phyloP scores from a whole-genome alignment of 2,113 vertebrate genomes.

The Delphinus delphis region DNA sequence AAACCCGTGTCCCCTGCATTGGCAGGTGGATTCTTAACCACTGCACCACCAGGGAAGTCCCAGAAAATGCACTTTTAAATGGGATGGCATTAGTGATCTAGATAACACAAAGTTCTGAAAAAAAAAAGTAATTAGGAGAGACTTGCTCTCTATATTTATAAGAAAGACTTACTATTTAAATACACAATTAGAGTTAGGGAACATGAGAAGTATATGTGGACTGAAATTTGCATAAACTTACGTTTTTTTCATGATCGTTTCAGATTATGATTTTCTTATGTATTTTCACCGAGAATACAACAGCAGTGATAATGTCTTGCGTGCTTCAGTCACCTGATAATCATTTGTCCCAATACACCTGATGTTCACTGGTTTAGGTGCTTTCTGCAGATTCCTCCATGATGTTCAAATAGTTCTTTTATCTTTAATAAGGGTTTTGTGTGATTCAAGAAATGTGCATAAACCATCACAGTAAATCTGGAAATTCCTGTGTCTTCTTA shows the following conservation, averaged over 20 bases:
- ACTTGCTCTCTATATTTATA: neutral
- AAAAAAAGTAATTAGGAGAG: neutral
- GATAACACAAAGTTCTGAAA: neutral
- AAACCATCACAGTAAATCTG: too few species aligned
- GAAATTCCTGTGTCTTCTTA: too few species aligned
- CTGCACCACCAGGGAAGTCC: too few species aligned
- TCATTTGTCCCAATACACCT: neutral
- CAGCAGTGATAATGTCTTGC: neutral
- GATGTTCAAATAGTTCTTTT: neutral
- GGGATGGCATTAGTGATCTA: neutral
- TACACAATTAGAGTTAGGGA: neutral
- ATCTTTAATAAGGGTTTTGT: neutral
- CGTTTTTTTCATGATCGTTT: neutral
- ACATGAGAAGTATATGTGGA: neutral
- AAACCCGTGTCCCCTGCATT: too few species aligned
- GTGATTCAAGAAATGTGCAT: too few species aligned
- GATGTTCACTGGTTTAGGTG: neutral
- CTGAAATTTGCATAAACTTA: neutral
- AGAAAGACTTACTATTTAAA: neutral
- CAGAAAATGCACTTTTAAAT: neutral
- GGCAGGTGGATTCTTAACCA: neutral
- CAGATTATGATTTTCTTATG: neutral
- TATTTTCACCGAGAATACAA: neutral
- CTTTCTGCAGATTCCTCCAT: neutral
- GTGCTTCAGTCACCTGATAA: neutral